Base-by-base conservation (phyloP, 2,113 vertebrate genomes). In the Okapia johnstoni region DNA sequence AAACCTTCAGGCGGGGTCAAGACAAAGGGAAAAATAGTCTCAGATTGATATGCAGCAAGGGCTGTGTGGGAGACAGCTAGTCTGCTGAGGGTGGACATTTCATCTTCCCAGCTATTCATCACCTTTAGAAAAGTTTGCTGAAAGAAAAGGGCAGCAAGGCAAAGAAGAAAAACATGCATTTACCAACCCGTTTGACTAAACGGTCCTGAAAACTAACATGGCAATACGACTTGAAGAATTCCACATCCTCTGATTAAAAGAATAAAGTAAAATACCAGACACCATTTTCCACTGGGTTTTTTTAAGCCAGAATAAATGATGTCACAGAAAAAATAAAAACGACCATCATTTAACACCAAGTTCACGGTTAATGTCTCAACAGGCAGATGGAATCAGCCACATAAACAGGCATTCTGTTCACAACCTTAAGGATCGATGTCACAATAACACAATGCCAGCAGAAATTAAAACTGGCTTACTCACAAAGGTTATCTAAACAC, bases 51-150 rank as follows among this genome's bases (percentile, higher is more conserved):
- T 80, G 90, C 16, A 52, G 93, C 92, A 23, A 21, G 92, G 97
- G 89, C 36, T 70, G 92, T 70, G 61, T 26, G 40, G 93, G 90
- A 54, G 97, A 97, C 91, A 80, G 97, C 81, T 80, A 95, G 90
- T 89, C 96, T 97, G 96, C 92, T 94, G 88, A 97, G 95, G 95
- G 97, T 97, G 97, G 97, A 97, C 97, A 95, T 94, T 96, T 98
- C 93, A 96, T 98, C 97, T 98, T 90, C 52, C 80, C 73, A 77
- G 95, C 96, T 66, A 98, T 98, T 98, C 88, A 98, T 98, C 98
- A 98, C 97, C 96, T 96, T 98, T 94, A 96, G 89, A 98, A 96
- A 98, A 97, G 84, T 96, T 98, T 98, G 97, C 98, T 98, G 61
- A 86, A 77, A 97, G 97, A 96, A 98, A 87, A 87, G 94, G 46